Evolutionary conservation across 2,888 invertebrate genomes (phyloP).

Genomic region (Strigamia transsilvanica): DNA sequence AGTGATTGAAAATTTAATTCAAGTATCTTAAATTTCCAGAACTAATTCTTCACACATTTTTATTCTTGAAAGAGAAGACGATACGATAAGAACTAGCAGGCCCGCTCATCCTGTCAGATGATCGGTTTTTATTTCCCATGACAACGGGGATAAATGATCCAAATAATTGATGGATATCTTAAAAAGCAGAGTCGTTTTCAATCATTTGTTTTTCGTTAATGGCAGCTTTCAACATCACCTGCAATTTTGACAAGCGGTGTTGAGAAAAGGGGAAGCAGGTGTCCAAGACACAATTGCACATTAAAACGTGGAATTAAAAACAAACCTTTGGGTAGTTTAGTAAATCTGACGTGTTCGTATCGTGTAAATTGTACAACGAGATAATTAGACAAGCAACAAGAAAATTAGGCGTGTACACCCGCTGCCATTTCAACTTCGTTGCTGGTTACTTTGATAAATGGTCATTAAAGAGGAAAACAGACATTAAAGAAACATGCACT

Average conservation of each 20-base stretch:
- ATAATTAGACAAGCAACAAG: constrained; percentile 39
- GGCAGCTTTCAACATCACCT: constrained; percentile 3
- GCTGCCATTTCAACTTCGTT: neutral
- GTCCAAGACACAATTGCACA: constrained; percentile 2
- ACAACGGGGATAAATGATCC: neutral
- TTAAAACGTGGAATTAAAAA: neutral
- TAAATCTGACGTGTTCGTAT: constrained; percentile 4
- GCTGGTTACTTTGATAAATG: constrained; percentile 13
- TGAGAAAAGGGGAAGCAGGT: neutral
- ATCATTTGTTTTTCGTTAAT: constrained; percentile 4
- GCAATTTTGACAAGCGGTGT: neutral
- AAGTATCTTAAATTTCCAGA: too few relatives aligned
- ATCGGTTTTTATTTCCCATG: too few relatives aligned
- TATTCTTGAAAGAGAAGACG: too few relatives aligned
- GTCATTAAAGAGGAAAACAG: neutral
- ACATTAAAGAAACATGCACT: too few relatives aligned
- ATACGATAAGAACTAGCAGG: too few relatives aligned
- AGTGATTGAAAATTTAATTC: too few relatives aligned
- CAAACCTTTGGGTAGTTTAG: neutral
- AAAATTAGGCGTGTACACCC: neutral
- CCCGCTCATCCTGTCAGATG: too few relatives aligned
- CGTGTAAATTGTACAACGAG: constrained; percentile 14
- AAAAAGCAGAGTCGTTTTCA: neutral
- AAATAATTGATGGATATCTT: neutral
- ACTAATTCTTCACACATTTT: too few relatives aligned